Evolutionary conservation across 2,797 vertebrate species (phyloP).

Genomic region (Eulemur rubriventer): DNA sequence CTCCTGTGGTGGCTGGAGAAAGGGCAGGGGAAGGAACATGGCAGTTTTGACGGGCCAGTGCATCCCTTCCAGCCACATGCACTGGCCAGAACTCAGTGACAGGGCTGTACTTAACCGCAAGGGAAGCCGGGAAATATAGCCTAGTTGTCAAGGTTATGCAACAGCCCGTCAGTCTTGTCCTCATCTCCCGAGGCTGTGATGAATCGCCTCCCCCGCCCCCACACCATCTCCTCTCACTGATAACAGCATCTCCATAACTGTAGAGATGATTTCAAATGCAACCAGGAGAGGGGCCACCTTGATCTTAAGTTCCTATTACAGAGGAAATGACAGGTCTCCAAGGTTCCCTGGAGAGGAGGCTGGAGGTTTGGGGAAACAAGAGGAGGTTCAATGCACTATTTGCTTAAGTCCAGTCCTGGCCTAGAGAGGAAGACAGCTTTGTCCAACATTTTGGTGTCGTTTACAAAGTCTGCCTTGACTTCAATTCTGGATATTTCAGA

Average conservation of each 20-base stretch:
- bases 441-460: not conserved
- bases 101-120: not conserved
- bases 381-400: not conserved
- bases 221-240: too few relatives aligned
- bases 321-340: not conserved
- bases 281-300: not conserved
- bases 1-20: not conserved
- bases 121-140: not conserved
- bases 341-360: not conserved
- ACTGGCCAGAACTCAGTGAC: not conserved
- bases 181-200: not conserved
- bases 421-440: not conserved
- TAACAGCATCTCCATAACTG: not conserved
- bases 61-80: not conserved
- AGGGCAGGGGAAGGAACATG: not conserved
- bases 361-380: not conserved
- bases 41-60: not conserved
- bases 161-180: not conserved
- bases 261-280: not conserved
- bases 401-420: not conserved
- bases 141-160: not conserved
- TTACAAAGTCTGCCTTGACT: not conserved
- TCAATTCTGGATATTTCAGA: not conserved
- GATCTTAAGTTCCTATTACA: rapidly evolving
- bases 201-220: not conserved